Base-by-base conservation (phyloP, 2,888 invertebrate genomes). In the Hydriomena furcata region DNA sequence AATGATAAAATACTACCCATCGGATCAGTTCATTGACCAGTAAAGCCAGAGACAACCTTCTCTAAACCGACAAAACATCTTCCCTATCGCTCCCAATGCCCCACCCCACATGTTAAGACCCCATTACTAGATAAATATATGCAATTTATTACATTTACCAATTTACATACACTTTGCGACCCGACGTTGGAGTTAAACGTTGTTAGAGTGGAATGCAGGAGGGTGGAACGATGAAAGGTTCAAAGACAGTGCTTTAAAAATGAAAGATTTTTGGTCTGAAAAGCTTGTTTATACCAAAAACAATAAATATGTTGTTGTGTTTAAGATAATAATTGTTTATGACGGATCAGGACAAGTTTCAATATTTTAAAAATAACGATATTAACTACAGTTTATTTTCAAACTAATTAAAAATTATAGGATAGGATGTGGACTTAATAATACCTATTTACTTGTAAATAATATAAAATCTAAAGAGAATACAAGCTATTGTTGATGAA, bases 101-200 rank as follows among this genome's bases (percentile, higher is more conserved):
- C 76, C 78, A 73, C 82, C 82, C 85, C 68, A 58, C 66, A 65
- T 74, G 73, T 82, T 82, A 84, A 79, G 69, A 72, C 73, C 72
- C 85, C 82, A 84, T 85, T 83, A 84, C 79, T 65, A 78, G 79
- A 82, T 84, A 86, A 88, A 87, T 85, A 84, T 81, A 83, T 84
- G 85, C 86, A 87, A 88, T 87, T 88, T 88, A 88, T 89, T 83
- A 88, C 82, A 84, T 88, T 87, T 80, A 86, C 82, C 84, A 85
- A 89, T 90, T 88, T 88, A 87, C 89, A 90, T 90, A 88, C 71
- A 85, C 80, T 84, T 77, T 76, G 73, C 66, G 71, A 80, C 73
- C 69, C 64, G 75, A 77, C 82, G 82, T 81, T 71, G 61, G 65
- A 78, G 81, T 79, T 82, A 82, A 84, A 79, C 73, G 76, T 74